phyloP scores from a whole-genome alignment of 2,888 invertebrate species.

The Sphecodes monilicornis region DNA sequence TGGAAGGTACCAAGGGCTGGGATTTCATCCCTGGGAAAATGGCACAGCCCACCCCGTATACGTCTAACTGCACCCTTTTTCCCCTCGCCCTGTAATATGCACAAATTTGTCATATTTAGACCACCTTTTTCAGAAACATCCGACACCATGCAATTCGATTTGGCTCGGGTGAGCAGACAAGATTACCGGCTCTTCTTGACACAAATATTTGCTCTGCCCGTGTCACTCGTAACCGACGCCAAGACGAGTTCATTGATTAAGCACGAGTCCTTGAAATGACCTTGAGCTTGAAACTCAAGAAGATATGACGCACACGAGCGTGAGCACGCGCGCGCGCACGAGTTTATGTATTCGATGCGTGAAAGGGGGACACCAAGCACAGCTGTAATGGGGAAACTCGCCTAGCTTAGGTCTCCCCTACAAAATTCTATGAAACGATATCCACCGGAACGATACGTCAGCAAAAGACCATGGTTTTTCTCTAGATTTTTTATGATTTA shows the following conservation, averaged over 20 bases:
- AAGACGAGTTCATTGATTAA: slow-evolving; percentile 13
- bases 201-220: neutral
- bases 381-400: slow-evolving; percentile 63
- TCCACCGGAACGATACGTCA: slow-evolving; percentile 52
- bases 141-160: neutral
- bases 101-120: neutral
- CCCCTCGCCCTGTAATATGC: neutral
- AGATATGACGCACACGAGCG: neutral
- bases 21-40: slow-evolving; percentile 59
- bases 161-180: neutral
- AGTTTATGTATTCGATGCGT: slow-evolving; percentile 26
- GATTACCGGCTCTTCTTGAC: neutral
- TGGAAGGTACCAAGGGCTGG: slow-evolving; percentile 60
- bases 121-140: neutral
- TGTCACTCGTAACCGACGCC: slow-evolving; percentile 3
- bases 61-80: neutral
- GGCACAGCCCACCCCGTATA: neutral
- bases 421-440: slow-evolving; percentile 62
- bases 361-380: slow-evolving; percentile 36
- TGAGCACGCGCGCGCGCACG: slow-evolving; percentile 7
- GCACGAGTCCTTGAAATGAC: slow-evolving; percentile 10
- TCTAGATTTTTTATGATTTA: neutral
- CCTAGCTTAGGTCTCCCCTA: slow-evolving; percentile 50
- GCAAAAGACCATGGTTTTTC: neutral
- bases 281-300: slow-evolving; percentile 22